Evolutionary conservation across 2,113 vertebrate genomes (phyloP).

Genomic region (Carassius carassius): DNA sequence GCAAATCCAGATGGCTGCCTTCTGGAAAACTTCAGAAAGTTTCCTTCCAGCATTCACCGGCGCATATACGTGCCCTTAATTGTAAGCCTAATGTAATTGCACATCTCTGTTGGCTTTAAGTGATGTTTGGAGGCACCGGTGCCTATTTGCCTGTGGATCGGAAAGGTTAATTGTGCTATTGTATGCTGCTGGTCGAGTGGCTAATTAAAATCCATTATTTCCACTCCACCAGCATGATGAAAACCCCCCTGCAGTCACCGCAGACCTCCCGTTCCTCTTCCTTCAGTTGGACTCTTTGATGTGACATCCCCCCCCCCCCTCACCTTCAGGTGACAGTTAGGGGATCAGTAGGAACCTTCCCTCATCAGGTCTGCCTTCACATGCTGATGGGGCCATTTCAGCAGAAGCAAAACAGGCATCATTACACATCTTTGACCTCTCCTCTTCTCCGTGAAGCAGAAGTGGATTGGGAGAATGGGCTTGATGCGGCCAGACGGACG

Average conservation of each 20-base stretch:
- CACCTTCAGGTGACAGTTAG: constrained; percentile 20
- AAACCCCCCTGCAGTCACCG: constrained; percentile 24
- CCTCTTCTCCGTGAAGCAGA: constrained; percentile 11
- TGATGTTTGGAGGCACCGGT: constrained; percentile 24
- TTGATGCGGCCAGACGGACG: constrained; percentile 38
- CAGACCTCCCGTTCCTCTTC: constrained; percentile 32
- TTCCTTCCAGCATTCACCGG: not conserved
- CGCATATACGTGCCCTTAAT: constrained; percentile 22
- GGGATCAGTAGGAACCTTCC: constrained; percentile 31
- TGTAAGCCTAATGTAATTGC: constrained; percentile 42
- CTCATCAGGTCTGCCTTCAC: constrained; percentile 47
- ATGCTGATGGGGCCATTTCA: constrained; percentile 34
- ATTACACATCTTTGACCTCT: constrained; percentile 51
- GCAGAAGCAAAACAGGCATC: constrained; percentile 42
- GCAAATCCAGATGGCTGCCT: not conserved
- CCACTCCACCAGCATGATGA: constrained; percentile 4
- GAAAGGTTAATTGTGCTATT: constrained; percentile 49
- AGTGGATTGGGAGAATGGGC: constrained; percentile 27
- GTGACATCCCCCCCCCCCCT: not conserved
- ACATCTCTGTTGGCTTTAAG: constrained; percentile 31
- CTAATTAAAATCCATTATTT: constrained; percentile 58
- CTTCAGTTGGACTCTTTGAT: constrained; percentile 48
- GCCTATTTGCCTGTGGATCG: constrained; percentile 27
- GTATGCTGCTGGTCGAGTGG: constrained; percentile 45
- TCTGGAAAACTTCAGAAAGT: not conserved